Base-by-base conservation (phyloP, 2,113 vertebrate genomes). In the Grus americana region DNA sequence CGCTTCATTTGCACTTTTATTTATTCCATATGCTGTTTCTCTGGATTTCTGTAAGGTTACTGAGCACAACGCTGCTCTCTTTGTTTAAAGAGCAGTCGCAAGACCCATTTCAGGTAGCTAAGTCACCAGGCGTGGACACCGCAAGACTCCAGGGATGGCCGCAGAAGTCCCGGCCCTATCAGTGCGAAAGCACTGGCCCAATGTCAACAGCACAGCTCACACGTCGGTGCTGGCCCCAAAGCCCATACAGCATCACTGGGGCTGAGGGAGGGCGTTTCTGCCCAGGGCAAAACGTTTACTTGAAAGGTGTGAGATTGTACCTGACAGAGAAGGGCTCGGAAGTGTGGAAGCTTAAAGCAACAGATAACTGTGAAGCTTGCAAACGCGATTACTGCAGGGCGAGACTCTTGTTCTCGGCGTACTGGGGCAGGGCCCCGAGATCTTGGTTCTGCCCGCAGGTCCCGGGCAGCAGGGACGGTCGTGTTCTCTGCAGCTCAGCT, bases 391-490 rank as follows among this genome's bases (percentile, higher is more conserved):
- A 19, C 2, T 50, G 65, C 34, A 47, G n/a, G n/a, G n/a, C 1
- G 20, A 58, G 44, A 12, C 34, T 40, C 38, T 12, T 29, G 67
- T 3, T 34, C 52, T 20, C 11, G 46, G 16, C 12, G 34, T 3
- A 23, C 8, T 14, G 2, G 55, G 46, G 10, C 32, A 29, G 32
- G 36, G 34, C 12, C 40, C 27, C 0, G 3, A 19, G 32, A 20
- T 13, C 50, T 12, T 2, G 1, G 44, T 24, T 58, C 44, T 38
- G 30, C 42, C 5, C 5, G 5, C 29, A 49, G 52, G 38, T n/a
- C 26, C 47, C 3, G 1, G 23, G 22, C 74, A 58, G 58, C 2
- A 0, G 10, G 2, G 6, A 8, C 2, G 3, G 36, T 17, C 4
- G 6, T 3, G 16, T 34, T 36, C 19, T 24, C 42, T 20, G 34